A percentile compares a stretch with the other conserved stretches of the same genome.
phyloP scores from a whole-genome alignment of 1,140 invertebrate genomes.

The Ylistrum balloti region DNA sequence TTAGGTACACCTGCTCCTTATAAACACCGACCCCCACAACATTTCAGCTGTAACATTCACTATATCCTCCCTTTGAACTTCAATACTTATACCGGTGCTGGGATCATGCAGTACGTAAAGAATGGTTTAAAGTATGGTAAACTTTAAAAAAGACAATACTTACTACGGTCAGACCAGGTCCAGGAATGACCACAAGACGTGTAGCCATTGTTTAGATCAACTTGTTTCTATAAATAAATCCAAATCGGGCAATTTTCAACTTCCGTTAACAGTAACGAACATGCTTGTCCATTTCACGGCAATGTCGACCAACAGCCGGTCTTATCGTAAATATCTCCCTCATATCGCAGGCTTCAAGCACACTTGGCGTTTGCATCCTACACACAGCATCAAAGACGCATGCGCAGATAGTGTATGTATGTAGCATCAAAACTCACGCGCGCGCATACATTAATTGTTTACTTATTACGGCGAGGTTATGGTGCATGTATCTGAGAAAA shows the following conservation, averaged over 20 bases:
- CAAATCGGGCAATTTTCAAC: background rate
- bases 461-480: background rate
- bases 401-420: background rate
- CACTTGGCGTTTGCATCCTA: background rate
- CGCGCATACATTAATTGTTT: slow-evolving; percentile 34
- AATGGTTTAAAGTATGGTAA: background rate
- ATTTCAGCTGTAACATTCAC: no score
- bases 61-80: no score
- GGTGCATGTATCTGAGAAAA: background rate
- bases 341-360: background rate
- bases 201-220: background rate
- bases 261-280: background rate
- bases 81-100: no score
- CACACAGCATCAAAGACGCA: slow-evolving; percentile 2
- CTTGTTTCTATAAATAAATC: background rate
- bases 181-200: background rate
- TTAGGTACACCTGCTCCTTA: no score
- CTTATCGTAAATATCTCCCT: background rate
- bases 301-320: background rate
- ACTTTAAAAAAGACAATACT: background rate
- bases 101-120: background rate
- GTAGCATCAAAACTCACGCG: background rate
- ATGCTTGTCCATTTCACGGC: background rate
- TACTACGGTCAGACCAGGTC: background rate
- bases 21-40: no score